A percentile compares a stretch with the other conserved stretches of the same genome.
phyloP scores from a whole-genome alignment of 2,888 invertebrate genomes.

The Synanthedon andrenaeformis region DNA sequence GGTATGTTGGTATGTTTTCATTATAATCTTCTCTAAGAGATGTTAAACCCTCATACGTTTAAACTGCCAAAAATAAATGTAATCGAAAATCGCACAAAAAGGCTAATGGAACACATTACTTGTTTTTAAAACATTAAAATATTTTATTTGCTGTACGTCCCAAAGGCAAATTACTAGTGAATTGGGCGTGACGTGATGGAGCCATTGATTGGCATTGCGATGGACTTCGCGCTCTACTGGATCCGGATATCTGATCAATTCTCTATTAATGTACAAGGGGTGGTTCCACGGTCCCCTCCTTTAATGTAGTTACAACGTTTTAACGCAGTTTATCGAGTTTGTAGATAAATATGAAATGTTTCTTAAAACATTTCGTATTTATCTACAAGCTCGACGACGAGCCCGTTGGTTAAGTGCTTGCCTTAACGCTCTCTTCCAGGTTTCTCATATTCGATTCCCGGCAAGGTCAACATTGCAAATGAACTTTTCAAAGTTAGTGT shows the following conservation, averaged over 20 bases:
- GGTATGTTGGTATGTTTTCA: too few relatives aligned
- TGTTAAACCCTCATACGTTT: too few relatives aligned
- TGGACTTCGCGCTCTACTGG: conserved; percentile 48
- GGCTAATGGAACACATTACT: too few relatives aligned
- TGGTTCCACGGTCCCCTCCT: conserved; percentile 35
- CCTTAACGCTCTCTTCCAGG: too few relatives aligned
- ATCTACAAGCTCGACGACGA: background rate
- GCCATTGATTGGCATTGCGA: conserved; percentile 61
- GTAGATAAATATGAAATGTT: background rate
- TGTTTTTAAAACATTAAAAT: too few relatives aligned
- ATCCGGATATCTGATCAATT: conserved; percentile 63
- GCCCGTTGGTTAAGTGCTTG: too few relatives aligned
- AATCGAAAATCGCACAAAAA: too few relatives aligned
- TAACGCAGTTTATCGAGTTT: background rate
- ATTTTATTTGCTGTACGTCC: background rate
- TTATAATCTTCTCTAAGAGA: too few relatives aligned
- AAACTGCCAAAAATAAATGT: too few relatives aligned
- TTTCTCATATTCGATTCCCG: too few relatives aligned
- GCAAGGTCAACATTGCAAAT: too few relatives aligned
- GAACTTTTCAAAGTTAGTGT: too few relatives aligned
- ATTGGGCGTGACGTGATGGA: conserved; percentile 9
- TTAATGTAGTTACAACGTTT: background rate
- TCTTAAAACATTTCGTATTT: background rate
- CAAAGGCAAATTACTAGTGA: conserved; percentile 12
- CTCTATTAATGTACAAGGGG: conserved; percentile 51